Evolutionary conservation across 2,113 vertebrate genomes (phyloP).

Genomic region (Plectropomus leopardus): DNA sequence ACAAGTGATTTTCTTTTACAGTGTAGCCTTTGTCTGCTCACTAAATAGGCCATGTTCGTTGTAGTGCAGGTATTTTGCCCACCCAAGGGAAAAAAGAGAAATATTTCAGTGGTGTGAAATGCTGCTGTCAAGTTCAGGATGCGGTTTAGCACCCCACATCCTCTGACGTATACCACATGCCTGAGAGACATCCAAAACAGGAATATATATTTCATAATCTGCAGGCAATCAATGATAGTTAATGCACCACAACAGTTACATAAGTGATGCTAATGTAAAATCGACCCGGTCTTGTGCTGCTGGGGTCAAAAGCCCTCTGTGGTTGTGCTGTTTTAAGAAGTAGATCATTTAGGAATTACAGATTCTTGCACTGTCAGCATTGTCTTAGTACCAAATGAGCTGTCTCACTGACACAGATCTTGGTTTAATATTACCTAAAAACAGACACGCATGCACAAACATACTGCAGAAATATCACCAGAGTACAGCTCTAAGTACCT

Average conservation of each 20-base stretch:
- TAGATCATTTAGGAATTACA: conserved; percentile 29
- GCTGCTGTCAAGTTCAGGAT: conserved; percentile 15
- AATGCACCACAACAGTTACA: conserved; percentile 12
- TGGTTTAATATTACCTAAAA: conserved; percentile 53
- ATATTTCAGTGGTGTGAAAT: conserved; percentile 34
- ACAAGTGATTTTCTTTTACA: background rate
- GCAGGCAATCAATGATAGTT: conserved; percentile 13
- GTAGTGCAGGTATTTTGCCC: conserved; percentile 20
- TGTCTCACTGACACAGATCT: conserved; percentile 17
- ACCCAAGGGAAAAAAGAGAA: conserved; percentile 4
- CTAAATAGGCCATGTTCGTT: conserved; percentile 5
- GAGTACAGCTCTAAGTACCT: conserved; percentile 31
- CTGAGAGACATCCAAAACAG: conserved; percentile 4
- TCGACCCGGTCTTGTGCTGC: background rate
- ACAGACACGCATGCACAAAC: conserved; percentile 30
- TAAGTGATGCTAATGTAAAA: background rate
- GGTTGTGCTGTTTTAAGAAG: conserved; percentile 33
- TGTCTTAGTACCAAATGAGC: conserved; percentile 41
- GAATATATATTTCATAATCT: conserved; percentile 9
- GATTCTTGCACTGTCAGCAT: conserved; percentile 40
- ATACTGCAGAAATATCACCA: conserved; percentile 20
- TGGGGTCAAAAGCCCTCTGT: conserved; percentile 1
- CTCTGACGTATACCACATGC: background rate
- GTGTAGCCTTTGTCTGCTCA: conserved; percentile 3
- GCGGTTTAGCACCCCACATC: background rate